Conservation (phyloP, 2,113 vertebrate genomes). For the Stictonetta naevosa region DNA sequence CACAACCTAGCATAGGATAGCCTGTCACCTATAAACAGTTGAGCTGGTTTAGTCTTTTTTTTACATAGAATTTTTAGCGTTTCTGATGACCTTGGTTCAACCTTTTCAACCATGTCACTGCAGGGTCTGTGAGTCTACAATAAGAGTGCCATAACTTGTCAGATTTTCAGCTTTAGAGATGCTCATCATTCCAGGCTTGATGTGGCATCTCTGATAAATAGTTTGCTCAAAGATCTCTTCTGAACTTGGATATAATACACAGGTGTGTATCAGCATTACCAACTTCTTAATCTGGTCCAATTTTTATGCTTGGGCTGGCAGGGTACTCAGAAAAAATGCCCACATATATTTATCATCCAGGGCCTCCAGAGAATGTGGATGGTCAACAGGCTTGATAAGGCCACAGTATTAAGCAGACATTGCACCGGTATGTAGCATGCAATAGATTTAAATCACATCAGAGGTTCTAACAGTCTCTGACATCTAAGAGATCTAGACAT, state of each 20-base stretch:
- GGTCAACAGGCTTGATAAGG: neutral
- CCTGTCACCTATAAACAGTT: neutral
- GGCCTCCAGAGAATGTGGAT: neutral
- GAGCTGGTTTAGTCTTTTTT: neutral
- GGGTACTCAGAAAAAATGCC: neutral
- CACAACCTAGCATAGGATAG: neutral
- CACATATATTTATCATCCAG: neutral
- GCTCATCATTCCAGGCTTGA: neutral
- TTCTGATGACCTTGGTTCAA: neutral
- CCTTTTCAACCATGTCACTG: neutral
- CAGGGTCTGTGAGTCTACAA: neutral
- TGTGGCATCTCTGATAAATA: neutral
- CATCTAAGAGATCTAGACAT: neutral
- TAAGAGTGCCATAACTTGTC: neutral
- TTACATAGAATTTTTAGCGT: neutral
- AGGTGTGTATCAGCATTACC: neutral
- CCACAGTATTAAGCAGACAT: neutral
- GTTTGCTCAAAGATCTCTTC: neutral
- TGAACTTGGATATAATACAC: neutral
- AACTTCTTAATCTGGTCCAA: neutral
- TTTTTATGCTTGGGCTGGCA: neutral
- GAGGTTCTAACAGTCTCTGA: neutral
- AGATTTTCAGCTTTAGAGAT: neutral
- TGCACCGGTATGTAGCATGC: neutral
- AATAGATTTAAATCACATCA: neutral